Evolutionary conservation across 2,113 vertebrate species (phyloP).

Genomic region (Pseudopodoces humilis): DNA sequence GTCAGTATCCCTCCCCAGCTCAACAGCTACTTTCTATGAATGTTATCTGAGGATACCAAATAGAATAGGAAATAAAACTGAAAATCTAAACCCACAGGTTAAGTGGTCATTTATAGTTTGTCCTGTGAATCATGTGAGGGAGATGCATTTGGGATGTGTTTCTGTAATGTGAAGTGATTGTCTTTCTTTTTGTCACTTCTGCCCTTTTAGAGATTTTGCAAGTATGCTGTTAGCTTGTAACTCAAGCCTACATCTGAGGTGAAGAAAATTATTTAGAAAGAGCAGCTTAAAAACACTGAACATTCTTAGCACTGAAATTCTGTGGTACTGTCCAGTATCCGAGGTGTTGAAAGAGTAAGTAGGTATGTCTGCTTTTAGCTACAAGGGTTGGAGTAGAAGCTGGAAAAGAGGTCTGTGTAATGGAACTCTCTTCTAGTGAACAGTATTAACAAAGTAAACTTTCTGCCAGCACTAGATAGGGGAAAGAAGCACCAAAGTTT

Average conservation of each 20-base stretch:
- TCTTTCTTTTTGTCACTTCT: not conserved
- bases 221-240: not conserved
- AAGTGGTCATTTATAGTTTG: not conserved
- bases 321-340: not conserved
- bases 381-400: not conserved
- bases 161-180: not conserved
- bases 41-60: not conserved
- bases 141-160: not conserved
- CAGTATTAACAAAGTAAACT: not conserved
- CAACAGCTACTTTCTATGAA: not conserved
- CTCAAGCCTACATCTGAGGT: not conserved
- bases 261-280: not conserved
- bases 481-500: not conserved
- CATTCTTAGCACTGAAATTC: not conserved
- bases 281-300: not conserved
- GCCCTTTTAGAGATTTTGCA: not conserved
- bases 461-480: not conserved
- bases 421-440: not conserved
- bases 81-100: not conserved
- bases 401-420: not conserved
- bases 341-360: not conserved
- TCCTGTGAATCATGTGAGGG: not conserved
- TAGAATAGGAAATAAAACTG: not conserved
- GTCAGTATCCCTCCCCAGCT: not conserved
- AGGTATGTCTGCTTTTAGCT: not conserved